Conservation (phyloP, 1,140 invertebrate genomes). For the Chymomyza costata region DNA sequence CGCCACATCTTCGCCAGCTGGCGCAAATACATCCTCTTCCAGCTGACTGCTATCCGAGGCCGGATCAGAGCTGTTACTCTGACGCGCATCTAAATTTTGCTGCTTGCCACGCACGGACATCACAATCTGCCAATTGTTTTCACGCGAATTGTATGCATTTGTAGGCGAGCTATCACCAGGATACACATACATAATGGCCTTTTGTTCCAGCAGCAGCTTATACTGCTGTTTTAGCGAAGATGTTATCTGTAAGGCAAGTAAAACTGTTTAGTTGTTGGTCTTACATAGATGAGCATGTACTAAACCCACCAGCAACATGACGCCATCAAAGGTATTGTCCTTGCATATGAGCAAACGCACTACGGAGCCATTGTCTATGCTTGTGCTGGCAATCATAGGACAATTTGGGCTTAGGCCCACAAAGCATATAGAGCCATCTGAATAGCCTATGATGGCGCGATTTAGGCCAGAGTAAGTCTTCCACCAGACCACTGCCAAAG, state of each 20-base stretch:
- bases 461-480: conserved; percentile 78
- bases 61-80: conserved; percentile 68
- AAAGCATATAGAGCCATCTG: conserved; percentile 83
- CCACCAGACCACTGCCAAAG: conserved; percentile 83
- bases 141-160: conserved; percentile 17
- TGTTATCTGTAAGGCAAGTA: conserved; percentile 78
- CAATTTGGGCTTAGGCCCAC: conserved; percentile 81
- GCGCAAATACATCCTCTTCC: conserved; percentile 66
- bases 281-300: not conserved
- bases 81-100: conserved; percentile 35
- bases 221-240: conserved; percentile 80
- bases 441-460: conserved; percentile 83
- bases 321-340: conserved; percentile 81
- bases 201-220: conserved; percentile 81
- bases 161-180: conserved; percentile 76
- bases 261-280: too few species aligned
- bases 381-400: conserved; percentile 81
- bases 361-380: conserved; percentile 79
- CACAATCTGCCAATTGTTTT: conserved; percentile 74
- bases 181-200: conserved; percentile 78
- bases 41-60: conserved; percentile 64
- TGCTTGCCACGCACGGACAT: conserved; percentile 57
- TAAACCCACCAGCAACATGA: conserved; percentile 80
- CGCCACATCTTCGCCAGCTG: conserved; percentile 40
- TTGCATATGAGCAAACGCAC: conserved; percentile 80